These are phyloP conservation scores for Meleagris gallopavo DNA, from an alignment of 2,113 vertebrate genomes.

Conservation along the genomic window DNA sequence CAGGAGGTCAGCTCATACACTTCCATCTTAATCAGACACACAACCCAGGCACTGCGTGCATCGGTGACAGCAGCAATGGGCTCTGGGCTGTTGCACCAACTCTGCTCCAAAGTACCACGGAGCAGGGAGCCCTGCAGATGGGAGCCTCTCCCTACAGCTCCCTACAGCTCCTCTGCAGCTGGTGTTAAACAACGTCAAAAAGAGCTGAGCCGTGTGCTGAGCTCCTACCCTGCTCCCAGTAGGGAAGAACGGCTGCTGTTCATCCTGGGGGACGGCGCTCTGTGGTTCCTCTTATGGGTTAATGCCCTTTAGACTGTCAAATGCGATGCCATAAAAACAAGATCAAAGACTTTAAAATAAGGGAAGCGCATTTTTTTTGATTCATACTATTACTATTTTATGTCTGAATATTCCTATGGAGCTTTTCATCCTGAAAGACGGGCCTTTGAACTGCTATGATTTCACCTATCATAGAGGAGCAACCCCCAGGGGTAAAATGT, in stretches of 20 bases:
- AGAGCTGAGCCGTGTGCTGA: not conserved
- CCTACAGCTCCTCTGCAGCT: not conserved
- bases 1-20: not conserved
- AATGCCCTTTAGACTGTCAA: slow-evolving; percentile 66
- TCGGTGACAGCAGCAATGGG: not conserved
- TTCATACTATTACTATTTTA: slow-evolving; percentile 71
- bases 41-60: not conserved
- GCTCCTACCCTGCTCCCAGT: not conserved
- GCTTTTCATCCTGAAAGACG: slow-evolving; percentile 64
- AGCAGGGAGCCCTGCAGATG: rapidly evolving
- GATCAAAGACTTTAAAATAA: slow-evolving; percentile 62
- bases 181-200: not conserved
- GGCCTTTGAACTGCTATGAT: slow-evolving; percentile 66
- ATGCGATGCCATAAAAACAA: slow-evolving; percentile 51
- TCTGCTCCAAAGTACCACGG: not conserved
- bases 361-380: slow-evolving; percentile 49
- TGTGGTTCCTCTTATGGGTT: slow-evolving; percentile 35
- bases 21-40: slow-evolving; percentile 34
- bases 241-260: not conserved
- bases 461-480: slow-evolving; percentile 62
- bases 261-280: not conserved
- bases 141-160: not conserved
- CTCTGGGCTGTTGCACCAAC: not conserved
- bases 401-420: slow-evolving; percentile 64
- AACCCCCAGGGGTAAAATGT: slow-evolving; percentile 57